phyloP scores from a whole-genome alignment of 1,140 invertebrate species.

The Caenorhabditis briggsae region DNA sequence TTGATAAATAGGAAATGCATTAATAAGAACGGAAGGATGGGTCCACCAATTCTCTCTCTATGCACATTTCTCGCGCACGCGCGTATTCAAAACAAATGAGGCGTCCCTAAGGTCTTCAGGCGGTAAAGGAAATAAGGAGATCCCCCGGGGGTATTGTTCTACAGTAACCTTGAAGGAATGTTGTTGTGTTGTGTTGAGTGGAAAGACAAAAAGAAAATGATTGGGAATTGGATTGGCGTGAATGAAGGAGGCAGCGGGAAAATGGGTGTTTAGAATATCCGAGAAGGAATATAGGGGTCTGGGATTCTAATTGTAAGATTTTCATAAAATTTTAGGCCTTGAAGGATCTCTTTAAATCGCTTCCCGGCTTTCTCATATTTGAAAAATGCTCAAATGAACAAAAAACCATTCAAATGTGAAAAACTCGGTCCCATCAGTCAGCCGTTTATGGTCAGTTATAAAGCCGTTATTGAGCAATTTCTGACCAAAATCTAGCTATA shows the following conservation, averaged over 20 bases:
- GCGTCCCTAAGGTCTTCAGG: constrained; percentile 44
- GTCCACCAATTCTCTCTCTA: not conserved
- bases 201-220: not conserved
- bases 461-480: too few species aligned
- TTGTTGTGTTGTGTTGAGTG: not conserved
- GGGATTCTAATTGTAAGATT: too few species aligned
- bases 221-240: constrained; percentile 5
- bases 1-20: constrained; percentile 6
- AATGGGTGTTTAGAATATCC: not conserved
- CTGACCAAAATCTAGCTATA: too few species aligned
- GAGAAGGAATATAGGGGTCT: too few species aligned
- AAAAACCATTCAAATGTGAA: too few species aligned
- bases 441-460: too few species aligned
- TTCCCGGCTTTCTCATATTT: too few species aligned
- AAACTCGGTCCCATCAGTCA: too few species aligned
- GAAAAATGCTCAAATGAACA: too few species aligned
- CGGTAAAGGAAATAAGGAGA: not conserved
- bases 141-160: constrained; percentile 1
- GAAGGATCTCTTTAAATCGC: too few species aligned
- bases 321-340: too few species aligned
- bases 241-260: not conserved
- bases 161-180: constrained; percentile 54
- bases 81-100: constrained; percentile 46
- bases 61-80: not conserved
- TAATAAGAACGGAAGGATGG: constrained; percentile 34